phyloP scores from a whole-genome alignment of 1,140 invertebrate genomes.

The Andrena cerasifolii region DNA sequence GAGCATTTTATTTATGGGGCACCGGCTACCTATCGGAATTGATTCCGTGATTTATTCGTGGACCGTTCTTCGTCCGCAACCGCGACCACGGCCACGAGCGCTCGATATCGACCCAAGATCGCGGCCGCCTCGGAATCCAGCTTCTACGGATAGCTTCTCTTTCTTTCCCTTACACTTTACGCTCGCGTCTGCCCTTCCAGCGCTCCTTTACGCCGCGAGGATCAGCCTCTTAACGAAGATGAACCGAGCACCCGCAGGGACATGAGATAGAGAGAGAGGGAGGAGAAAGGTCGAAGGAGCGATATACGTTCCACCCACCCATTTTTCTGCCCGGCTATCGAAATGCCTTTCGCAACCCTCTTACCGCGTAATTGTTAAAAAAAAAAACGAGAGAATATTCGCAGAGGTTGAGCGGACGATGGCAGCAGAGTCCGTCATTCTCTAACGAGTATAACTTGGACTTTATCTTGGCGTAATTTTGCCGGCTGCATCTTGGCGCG shows the following conservation, averaged over 20 bases:
- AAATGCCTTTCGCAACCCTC: no score
- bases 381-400: background rate
- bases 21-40: slow-evolving; percentile 62
- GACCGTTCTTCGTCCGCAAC: slow-evolving; percentile 49
- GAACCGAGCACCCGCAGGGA: no score
- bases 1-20: slow-evolving; percentile 75
- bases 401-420: background rate
- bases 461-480: slow-evolving; percentile 64
- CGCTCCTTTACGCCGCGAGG: background rate
- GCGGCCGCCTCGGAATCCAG: slow-evolving; percentile 36
- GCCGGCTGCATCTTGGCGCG: slow-evolving; percentile 39
- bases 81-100: slow-evolving; percentile 23
- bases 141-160: slow-evolving; percentile 42
- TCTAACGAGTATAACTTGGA: slow-evolving; percentile 60
- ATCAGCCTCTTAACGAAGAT: no score
- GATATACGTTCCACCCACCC: no score
- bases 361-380: slow-evolving; percentile 27
- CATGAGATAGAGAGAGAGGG: no score
- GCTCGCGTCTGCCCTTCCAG: no score
- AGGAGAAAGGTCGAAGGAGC: slow-evolving; percentile 1
- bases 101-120: slow-evolving; percentile 33
- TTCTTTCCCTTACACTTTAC: slow-evolving; percentile 1
- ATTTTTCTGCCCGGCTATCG: slow-evolving; percentile 23
- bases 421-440: slow-evolving; percentile 32
- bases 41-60: slow-evolving; percentile 75